A percentile compares a stretch with the other conserved stretches of the same genome.
Evolutionary conservation across 2,888 invertebrate species (phyloP).

Genomic region (Sphecodes monilicornis): DNA sequence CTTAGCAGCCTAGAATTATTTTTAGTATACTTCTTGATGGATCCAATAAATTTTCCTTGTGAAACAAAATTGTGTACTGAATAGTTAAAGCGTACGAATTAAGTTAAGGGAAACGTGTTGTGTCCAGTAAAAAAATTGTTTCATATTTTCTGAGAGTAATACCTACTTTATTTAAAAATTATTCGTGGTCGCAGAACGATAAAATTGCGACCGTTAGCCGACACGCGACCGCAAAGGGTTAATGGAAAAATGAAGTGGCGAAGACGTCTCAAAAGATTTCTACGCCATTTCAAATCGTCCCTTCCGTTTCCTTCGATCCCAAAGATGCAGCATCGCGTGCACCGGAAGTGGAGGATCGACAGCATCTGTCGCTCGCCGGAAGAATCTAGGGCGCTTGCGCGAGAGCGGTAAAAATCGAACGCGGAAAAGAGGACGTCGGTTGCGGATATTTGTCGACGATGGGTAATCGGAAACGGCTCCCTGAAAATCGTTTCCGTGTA

Average conservation of each 20-base stretch:
- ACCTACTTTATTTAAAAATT: no score
- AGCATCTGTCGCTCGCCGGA: background rate
- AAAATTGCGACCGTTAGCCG: no score
- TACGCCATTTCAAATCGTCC: background rate
- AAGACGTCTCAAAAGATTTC: background rate
- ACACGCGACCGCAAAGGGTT: no score
- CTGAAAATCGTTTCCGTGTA: slow-evolving; percentile 14
- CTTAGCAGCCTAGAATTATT: no score
- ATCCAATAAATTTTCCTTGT: no score
- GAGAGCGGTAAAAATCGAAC: background rate
- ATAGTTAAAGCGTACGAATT: no score
- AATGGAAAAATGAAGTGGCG: background rate
- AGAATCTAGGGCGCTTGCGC: background rate
- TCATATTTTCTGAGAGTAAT: no score
- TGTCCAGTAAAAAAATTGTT: no score
- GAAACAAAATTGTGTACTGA: no score
- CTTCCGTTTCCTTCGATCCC: background rate
- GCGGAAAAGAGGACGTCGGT: background rate
- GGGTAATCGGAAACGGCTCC: slow-evolving; percentile 13
- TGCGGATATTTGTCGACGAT: background rate
- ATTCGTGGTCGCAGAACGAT: no score
- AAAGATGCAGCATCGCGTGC: background rate
- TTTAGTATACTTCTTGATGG: no score
- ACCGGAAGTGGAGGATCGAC: background rate
- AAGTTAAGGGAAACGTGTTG: no score